These are phyloP conservation scores for Scomber scombrus DNA, from an alignment of 2,113 vertebrate genomes.

Conservation along the genomic window DNA sequence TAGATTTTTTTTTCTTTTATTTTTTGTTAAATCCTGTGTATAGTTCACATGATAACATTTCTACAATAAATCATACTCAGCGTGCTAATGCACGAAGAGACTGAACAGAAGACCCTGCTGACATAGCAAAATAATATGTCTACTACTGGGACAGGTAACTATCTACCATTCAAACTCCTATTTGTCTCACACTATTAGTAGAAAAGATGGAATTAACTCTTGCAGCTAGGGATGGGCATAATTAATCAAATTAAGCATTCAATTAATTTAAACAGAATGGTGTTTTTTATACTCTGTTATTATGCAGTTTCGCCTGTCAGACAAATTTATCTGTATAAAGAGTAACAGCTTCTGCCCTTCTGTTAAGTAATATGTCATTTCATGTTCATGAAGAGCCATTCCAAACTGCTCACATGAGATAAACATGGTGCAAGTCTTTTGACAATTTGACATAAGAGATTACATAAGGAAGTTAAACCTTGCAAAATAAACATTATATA, in stretches of 20 bases:
- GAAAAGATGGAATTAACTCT: constrained; percentile 74
- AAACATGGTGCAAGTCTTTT: neutral
- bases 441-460: neutral
- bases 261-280: constrained; percentile 8
- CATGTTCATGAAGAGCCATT: neutral
- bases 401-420: constrained; percentile 1
- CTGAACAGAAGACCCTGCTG: constrained; percentile 99
- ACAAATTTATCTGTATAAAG: neutral
- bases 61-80: constrained; percentile 99
- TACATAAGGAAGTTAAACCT: neutral
- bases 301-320: neutral
- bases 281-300: neutral
- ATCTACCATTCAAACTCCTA: constrained; percentile 99
- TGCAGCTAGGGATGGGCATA: constrained; percentile 72
- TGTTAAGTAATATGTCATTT: neutral
- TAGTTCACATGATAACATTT: constrained; percentile 99
- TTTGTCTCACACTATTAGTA: constrained; percentile 85
- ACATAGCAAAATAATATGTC: constrained; percentile 99
- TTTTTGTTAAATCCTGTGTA: constrained; percentile 96
- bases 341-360: neutral
- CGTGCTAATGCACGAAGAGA: constrained; percentile 99
- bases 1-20: constrained; percentile 83
- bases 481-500: neutral
- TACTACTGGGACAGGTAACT: constrained; percentile 99
- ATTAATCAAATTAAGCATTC: constrained; percentile 9